Conservation (phyloP, 2,888 invertebrate species). For the Litoditis marina region DNA sequence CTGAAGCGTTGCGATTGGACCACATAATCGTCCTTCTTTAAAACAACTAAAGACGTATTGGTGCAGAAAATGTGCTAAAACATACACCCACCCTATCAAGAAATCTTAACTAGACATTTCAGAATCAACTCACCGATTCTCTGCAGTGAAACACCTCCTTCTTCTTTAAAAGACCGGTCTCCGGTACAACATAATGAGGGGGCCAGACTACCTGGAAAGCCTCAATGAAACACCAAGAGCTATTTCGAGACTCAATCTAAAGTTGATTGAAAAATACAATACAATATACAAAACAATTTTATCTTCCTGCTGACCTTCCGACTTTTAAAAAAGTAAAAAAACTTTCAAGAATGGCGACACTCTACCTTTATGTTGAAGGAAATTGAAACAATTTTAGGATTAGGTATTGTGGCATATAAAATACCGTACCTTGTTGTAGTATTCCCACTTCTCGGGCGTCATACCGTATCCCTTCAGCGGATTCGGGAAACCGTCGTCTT, state of each 20-base stretch:
- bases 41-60: no score
- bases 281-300: no score
- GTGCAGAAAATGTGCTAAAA: background rate
- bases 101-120: no score
- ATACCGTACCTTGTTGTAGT: conserved; percentile 55
- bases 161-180: conserved; percentile 57
- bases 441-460: conserved; percentile 62
- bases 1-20: no score
- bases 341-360: no score
- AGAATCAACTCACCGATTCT: conserved; percentile 26
- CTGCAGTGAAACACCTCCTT: conserved; percentile 47
- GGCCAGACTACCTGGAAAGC: conserved; percentile 56
- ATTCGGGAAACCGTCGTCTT: conserved; percentile 44
- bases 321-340: no score
- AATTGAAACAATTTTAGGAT: background rate
- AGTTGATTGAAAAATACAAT: no score
- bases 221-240: background rate
- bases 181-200: conserved; percentile 57
- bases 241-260: no score
- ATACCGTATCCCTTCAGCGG: conserved; percentile 51
- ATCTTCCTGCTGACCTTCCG: no score
- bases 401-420: background rate
- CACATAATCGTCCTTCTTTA: no score
- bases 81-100: background rate
- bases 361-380: no score